Conservation (phyloP, 2,888 invertebrate genomes). For the Lycophotia porphyrea region DNA sequence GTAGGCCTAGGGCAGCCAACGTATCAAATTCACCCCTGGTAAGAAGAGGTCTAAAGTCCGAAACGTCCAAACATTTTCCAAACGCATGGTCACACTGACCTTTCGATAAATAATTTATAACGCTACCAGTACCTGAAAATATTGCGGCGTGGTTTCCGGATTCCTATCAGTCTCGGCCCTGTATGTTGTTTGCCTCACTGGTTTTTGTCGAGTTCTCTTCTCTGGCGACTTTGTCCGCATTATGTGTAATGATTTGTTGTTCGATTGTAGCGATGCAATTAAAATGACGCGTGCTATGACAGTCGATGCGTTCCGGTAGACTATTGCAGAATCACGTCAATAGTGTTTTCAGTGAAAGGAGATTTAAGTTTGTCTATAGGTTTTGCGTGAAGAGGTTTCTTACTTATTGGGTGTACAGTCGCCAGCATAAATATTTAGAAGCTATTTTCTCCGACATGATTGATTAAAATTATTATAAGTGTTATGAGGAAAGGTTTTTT, state of each 20-base stretch:
- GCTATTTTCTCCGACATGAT: background rate
- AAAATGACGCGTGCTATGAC: slow-evolving; percentile 54
- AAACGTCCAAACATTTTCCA: slow-evolving; percentile 13
- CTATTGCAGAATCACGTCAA: background rate
- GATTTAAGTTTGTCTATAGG: slow-evolving; percentile 24
- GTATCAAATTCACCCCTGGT: too few species aligned
- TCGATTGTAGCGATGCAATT: slow-evolving; percentile 53
- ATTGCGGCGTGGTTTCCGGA: slow-evolving; percentile 82
- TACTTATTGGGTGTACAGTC: background rate
- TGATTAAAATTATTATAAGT: background rate
- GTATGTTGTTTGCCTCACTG: slow-evolving; percentile 67
- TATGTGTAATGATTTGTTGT: slow-evolving; percentile 62
- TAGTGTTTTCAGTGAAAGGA: slow-evolving; percentile 4
- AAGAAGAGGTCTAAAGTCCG: background rate
- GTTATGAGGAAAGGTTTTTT: background rate
- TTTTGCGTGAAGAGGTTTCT: slow-evolving; percentile 22
- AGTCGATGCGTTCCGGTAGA: slow-evolving; percentile 24
- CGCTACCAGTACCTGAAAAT: slow-evolving; percentile 81
- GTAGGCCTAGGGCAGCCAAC: too few species aligned
- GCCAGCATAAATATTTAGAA: background rate
- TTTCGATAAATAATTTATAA: slow-evolving; percentile 67
- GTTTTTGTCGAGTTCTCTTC: slow-evolving; percentile 71
- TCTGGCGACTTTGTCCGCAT: slow-evolving; percentile 76
- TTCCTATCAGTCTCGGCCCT: slow-evolving; percentile 75
- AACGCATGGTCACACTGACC: slow-evolving; percentile 56